These are phyloP conservation scores for Polymixis lichenea DNA, from an alignment of 2,888 invertebrate genomes.

Conservation along the genomic window DNA sequence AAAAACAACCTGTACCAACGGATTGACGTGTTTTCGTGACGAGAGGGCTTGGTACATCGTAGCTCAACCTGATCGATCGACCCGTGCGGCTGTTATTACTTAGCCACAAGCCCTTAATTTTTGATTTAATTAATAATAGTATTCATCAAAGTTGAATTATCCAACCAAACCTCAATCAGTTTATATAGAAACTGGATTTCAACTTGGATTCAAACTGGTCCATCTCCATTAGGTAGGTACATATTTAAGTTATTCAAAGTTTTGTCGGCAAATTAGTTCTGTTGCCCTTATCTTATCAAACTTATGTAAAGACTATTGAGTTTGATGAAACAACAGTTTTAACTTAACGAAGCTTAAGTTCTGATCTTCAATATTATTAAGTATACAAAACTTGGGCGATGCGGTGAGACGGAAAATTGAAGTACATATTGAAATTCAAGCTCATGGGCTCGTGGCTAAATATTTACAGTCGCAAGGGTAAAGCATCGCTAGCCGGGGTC, in stretches of 20 bases:
- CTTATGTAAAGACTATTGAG: slow-evolving; percentile 10
- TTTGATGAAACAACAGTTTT: slow-evolving; percentile 18
- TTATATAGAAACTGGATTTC: neutral
- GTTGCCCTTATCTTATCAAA: slow-evolving; percentile 1
- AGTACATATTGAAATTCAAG: slow-evolving; percentile 10
- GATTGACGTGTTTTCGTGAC: too few relatives aligned
- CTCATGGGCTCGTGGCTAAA: neutral
- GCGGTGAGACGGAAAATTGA: slow-evolving; percentile 5
- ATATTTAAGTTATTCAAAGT: slow-evolving; percentile 5
- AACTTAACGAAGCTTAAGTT: neutral
- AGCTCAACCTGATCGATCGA: too few relatives aligned
- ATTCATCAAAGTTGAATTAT: too few relatives aligned
- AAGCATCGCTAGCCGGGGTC: too few relatives aligned
- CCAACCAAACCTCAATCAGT: too few relatives aligned
- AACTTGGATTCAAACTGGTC: neutral
- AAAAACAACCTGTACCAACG: too few relatives aligned
- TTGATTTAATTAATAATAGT: too few relatives aligned
- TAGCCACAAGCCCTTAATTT: too few relatives aligned
- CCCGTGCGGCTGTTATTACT: too few relatives aligned
- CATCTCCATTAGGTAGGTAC: neutral
- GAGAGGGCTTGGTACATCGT: too few relatives aligned
- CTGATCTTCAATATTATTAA: neutral
- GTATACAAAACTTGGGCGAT: slow-evolving; percentile 1
- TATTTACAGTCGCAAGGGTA: neutral
- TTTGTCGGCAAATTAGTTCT: slow-evolving; percentile 21